Percentiles rank a stretch among this genome's conserved stretches.
phyloP scores from a whole-genome alignment of 2,888 invertebrate species.

The Lithophane socia region DNA sequence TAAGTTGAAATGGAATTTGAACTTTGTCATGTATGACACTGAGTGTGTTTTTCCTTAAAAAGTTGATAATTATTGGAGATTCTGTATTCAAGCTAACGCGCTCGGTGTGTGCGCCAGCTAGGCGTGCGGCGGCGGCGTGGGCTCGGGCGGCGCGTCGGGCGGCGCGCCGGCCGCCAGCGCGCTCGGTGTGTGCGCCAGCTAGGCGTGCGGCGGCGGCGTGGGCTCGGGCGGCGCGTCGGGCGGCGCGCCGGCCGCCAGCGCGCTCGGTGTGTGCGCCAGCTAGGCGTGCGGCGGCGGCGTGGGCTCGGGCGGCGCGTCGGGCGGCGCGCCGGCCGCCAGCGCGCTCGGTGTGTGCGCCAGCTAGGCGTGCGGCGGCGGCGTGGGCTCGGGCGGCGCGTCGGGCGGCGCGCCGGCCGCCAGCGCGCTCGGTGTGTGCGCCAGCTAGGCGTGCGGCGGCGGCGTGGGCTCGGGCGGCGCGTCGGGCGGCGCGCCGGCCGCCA shows the following conservation, averaged over 20 bases:
- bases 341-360: not conserved
- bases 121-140: conserved; percentile 42
- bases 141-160: conserved; percentile 43
- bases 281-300: conserved; percentile 40
- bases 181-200: not conserved
- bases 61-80: not conserved
- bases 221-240: conserved; percentile 47
- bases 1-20: not conserved
- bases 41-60: not conserved
- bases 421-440: too few relatives aligned
- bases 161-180: conserved; percentile 25
- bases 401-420: conserved; percentile 26
- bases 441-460: conserved; percentile 37
- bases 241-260: conserved; percentile 23
- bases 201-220: conserved; percentile 37
- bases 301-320: conserved; percentile 47
- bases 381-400: conserved; percentile 47
- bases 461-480: conserved; percentile 50
- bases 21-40: too few relatives aligned
- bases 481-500: conserved; percentile 25
- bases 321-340: conserved; percentile 24
- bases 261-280: not conserved
- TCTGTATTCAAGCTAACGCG: too few relatives aligned
- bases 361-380: conserved; percentile 41
- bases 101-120: not conserved